Evolutionary conservation across 1,140 invertebrate species (phyloP), one percentile per base, ranked within the genome.

Genomic region (Pseudomyrmex flavicornis): DNA sequence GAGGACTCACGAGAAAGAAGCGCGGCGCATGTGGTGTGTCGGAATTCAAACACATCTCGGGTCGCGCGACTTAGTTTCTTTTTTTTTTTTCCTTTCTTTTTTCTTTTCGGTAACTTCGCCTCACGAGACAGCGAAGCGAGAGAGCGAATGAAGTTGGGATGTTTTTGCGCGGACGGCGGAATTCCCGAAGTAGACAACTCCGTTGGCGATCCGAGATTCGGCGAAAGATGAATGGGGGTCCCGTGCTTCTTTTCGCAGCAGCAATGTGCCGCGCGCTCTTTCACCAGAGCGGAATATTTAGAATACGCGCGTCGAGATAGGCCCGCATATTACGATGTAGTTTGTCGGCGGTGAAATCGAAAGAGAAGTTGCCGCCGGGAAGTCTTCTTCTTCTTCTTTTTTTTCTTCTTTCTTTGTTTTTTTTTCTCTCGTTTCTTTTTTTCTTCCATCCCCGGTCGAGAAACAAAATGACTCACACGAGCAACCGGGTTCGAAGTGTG

Each of bases 401-500:
- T 35, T 35, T 35, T 26, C 26, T 35, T 35, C 5, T 35, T 35
- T 35, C 0, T 35, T 35, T 7, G 7, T 35, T 7, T 35, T 35
- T 35, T 17, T 17, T 17, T 17, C 17, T 17, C 17, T 17, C 17
- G 17, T 17, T 17, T 17, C 17, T 17, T 17, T 35, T 7, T 35
- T 35, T 35, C 5, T 26, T 26, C 26, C 0, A 35, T 35, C 35
- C 1, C 5, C 35, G 35, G 35, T 35, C 35, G 35, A 20, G 58
- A 44, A 15, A 7, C 52, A 15, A 22, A 54, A 22, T n/a, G 68
- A 35, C 50, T n/a, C 13, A n/a, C 22, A 35, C 35, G 35, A 35
- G 54, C 54, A 70, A 72, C 76, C 66, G 76, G 76, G 54, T 80
- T 80, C 52, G 54, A 68, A 80, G 66, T 72, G 76, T 72, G 76